These are phyloP conservation scores for Drosophila takahashii DNA, from an alignment of 1,140 invertebrate genomes.

Conservation along the genomic window DNA sequence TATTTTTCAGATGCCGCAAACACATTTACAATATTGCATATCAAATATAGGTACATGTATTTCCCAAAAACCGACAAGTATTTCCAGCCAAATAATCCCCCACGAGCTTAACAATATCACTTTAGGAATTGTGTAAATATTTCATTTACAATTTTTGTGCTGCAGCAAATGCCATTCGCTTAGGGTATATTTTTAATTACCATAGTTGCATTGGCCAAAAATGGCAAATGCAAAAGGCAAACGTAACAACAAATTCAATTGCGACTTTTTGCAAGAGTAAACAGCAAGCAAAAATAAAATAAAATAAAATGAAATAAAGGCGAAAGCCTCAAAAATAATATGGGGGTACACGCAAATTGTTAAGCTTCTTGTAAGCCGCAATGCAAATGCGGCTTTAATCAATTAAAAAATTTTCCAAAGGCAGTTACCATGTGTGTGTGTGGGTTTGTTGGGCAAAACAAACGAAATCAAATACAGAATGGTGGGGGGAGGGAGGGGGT, in stretches of 20 bases:
- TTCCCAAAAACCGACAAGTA: not conserved
- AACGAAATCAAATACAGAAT: conserved; percentile 18
- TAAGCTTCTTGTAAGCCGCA: conserved; percentile 80
- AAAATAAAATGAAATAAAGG: no score
- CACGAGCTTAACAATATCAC: conserved; percentile 17
- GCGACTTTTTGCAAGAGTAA: conserved; percentile 33
- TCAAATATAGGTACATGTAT: not conserved
- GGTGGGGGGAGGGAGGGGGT: no score
- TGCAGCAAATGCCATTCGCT: conserved; percentile 24
- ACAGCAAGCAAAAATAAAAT: conserved; percentile 31
- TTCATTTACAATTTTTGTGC: conserved; percentile 6
- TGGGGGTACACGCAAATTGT: conserved; percentile 52
- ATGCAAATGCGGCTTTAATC: conserved; percentile 81
- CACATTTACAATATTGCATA: not conserved
- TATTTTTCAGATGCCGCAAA: not conserved
- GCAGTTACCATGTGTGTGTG: conserved; percentile 39
- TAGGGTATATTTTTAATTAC: conserved; percentile 59
- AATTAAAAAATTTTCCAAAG: conserved; percentile 75
- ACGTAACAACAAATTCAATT: conserved; percentile 31
- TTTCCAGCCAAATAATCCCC: not conserved
- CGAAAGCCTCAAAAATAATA: conserved; percentile 51
- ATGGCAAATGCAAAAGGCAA: conserved; percentile 48
- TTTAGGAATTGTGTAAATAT: conserved; percentile 45
- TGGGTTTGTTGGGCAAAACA: conserved; percentile 6
- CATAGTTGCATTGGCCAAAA: conserved; percentile 24